Conservation (phyloP, 2,797 vertebrate species). For the Sebastes trivittatus region DNA sequence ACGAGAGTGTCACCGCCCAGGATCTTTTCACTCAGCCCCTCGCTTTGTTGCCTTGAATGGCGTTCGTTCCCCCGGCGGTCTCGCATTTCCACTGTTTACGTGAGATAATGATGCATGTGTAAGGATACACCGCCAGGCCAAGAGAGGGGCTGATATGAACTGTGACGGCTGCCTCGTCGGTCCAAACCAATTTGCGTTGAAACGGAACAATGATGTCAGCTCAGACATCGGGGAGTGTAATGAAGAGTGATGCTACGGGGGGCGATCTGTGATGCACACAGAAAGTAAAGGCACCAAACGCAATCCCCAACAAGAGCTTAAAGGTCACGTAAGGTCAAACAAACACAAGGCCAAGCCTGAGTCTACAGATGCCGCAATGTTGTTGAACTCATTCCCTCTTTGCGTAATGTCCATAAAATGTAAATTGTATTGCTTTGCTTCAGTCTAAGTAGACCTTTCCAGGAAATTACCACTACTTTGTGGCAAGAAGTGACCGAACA, state of each 20-base stretch:
- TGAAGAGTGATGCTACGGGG: constrained; percentile 27
- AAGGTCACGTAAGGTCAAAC: constrained; percentile 46
- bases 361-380: constrained; percentile 8
- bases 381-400: constrained; percentile 24
- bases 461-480: constrained; percentile 14
- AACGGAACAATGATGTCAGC: constrained; percentile 61
- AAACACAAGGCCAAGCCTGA: constrained; percentile 26
- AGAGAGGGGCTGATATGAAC: constrained; percentile 53
- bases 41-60: constrained; percentile 59
- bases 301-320: not conserved
- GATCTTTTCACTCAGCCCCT: constrained; percentile 68
- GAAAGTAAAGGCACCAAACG: not conserved
- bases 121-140: constrained; percentile 73
- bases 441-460: constrained; percentile 17
- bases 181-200: constrained; percentile 70
- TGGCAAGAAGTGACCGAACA: constrained; percentile 6
- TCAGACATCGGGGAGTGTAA: constrained; percentile 30
- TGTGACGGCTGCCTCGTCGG: constrained; percentile 44
- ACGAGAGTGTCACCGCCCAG: constrained; percentile 59
- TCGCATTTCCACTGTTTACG: constrained; percentile 76
- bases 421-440: constrained; percentile 29
- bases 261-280: constrained; percentile 13
- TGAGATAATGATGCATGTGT: constrained; percentile 77
- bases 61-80: constrained; percentile 40
- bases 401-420: constrained; percentile 41